These are phyloP conservation scores for Triplophysa dalaica DNA, from an alignment of 2,113 vertebrate species.

Conservation along the genomic window DNA sequence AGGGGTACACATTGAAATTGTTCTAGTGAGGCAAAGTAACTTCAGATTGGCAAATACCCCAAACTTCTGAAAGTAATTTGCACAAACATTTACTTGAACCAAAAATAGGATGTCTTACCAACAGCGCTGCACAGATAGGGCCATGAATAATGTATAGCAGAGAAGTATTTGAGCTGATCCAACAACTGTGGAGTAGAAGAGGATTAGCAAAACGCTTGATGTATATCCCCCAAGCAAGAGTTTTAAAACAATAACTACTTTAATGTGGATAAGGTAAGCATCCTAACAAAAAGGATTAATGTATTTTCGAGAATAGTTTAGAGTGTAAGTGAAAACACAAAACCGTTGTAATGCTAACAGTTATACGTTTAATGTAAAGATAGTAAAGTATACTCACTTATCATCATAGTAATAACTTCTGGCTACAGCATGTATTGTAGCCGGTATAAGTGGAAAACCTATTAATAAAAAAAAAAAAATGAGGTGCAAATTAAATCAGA, in stretches of 20 bases:
- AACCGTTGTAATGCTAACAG: no score
- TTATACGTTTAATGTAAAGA: background rate
- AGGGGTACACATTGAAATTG: background rate
- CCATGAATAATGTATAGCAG: conserved; percentile 97
- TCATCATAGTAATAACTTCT: conserved; percentile 95
- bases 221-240: conserved; percentile 12
- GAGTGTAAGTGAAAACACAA: background rate
- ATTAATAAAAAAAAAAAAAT: conserved; percentile 20
- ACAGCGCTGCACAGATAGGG: conserved; percentile 91
- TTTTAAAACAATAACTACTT: background rate
- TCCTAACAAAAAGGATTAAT: background rate
- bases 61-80: conserved; percentile 7
- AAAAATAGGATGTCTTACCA: conserved; percentile 75
- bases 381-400: conserved; percentile 79
- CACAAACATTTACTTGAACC: background rate
- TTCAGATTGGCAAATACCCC: background rate
- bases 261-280: conserved; percentile 18
- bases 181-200: conserved; percentile 78
- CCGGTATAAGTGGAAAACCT: conserved; percentile 96
- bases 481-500: background rate
- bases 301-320: background rate
- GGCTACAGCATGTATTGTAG: conserved; percentile 88
- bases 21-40: background rate
- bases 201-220: conserved; percentile 24
- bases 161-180: conserved; percentile 96